Evolutionary conservation across 2,113 vertebrate species (phyloP).

Genomic region (Mobula hypostoma): DNA sequence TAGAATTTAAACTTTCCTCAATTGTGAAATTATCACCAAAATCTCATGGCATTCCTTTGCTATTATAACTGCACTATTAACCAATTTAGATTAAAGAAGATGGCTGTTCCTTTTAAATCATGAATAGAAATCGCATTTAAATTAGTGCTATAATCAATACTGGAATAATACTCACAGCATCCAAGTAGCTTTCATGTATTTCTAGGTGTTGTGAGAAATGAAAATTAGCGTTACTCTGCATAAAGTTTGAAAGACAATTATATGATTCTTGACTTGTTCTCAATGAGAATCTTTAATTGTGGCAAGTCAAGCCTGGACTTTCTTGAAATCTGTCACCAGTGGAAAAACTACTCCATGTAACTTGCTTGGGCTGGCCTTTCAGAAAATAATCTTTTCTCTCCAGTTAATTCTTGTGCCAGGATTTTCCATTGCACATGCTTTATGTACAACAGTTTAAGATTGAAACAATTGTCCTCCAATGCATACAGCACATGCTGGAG

Average conservation of each 20-base stretch:
- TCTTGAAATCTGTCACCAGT: slow-evolving; percentile 18
- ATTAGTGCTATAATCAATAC: not conserved
- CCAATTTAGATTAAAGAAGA: not conserved
- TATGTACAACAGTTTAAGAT: not conserved
- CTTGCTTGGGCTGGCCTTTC: not conserved
- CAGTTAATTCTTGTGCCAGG: not conserved
- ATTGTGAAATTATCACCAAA: not conserved
- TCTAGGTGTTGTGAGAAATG: not conserved
- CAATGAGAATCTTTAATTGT: not conserved
- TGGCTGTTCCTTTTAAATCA: not conserved
- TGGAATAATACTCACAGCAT: not conserved
- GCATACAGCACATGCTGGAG: too few relatives aligned
- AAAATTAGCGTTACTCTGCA: not conserved
- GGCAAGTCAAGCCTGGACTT: not conserved
- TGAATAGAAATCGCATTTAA: not conserved
- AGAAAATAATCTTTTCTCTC: not conserved
- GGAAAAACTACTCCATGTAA: not conserved
- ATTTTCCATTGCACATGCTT: not conserved
- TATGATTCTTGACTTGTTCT: not conserved
- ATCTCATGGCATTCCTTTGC: not conserved
- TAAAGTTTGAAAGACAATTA: not conserved
- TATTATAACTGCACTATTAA: not conserved
- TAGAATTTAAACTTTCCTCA: too few relatives aligned
- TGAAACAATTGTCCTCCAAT: not conserved
- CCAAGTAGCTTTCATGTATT: not conserved